A percentile compares a stretch with the other conserved stretches of the same genome.
Evolutionary conservation across 2,113 vertebrate species (phyloP).

Genomic region (Budorcas taxicolor): DNA sequence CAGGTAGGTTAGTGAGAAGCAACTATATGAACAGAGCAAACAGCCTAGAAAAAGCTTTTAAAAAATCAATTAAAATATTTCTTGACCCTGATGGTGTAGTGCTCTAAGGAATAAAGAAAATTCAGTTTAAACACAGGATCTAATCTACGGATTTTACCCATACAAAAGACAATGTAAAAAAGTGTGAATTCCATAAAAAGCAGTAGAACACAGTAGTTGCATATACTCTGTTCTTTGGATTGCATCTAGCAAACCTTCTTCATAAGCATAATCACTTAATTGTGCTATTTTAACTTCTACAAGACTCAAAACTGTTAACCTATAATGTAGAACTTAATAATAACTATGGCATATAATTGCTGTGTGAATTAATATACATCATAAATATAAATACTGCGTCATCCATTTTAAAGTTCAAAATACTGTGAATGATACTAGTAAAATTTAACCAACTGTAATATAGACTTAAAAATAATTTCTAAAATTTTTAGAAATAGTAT

Average conservation of each 20-base stretch:
- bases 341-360: not conserved
- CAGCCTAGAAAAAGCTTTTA: not conserved
- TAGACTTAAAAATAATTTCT: not conserved
- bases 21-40: not conserved
- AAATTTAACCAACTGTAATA: not conserved
- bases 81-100: not conserved
- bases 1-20: not conserved
- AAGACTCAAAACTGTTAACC: not conserved
- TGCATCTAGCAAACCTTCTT: not conserved
- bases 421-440: not conserved
- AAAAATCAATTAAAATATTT: not conserved
- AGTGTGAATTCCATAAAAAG: not conserved
- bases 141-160: not conserved
- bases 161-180: not conserved
- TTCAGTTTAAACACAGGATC: not conserved
- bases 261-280: not conserved
- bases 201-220: not conserved
- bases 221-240: not conserved
- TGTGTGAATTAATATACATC: not conserved
- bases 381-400: not conserved
- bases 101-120: not conserved
- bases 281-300: not conserved
- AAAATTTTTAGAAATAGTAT: not conserved
- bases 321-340: not conserved
- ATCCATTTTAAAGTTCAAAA: not conserved